Evolutionary conservation across 2,113 vertebrate genomes (phyloP).

Genomic region (Siniperca chuatsi): DNA sequence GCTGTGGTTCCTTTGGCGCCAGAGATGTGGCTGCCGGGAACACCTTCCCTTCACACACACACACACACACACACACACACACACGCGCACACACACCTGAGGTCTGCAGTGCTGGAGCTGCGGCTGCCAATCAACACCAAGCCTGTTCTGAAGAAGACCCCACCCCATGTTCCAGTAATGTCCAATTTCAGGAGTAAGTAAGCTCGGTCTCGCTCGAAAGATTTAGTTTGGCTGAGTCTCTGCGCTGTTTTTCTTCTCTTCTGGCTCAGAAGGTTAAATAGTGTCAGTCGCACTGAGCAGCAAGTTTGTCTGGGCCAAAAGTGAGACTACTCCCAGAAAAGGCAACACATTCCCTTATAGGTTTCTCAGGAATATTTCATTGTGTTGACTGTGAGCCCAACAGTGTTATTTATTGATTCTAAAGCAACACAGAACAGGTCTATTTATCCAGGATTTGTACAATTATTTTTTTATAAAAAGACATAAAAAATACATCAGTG

Average conservation of each 20-base stretch:
- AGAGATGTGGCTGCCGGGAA: constrained; percentile 72
- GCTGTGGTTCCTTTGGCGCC: constrained; percentile 76
- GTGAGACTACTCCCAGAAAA: constrained; percentile 67
- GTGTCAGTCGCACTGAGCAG: constrained; percentile 65
- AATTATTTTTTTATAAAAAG: constrained; percentile 65
- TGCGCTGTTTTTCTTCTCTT: constrained; percentile 69
- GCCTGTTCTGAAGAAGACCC: constrained; percentile 51
- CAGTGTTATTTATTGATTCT: constrained; percentile 60
- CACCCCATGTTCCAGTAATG: constrained; percentile 64
- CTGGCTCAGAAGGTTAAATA: constrained; percentile 75
- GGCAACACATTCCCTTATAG: constrained; percentile 42
- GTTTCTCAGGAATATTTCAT: constrained; percentile 53
- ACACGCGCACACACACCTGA: constrained; percentile 70
- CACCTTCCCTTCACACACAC: constrained; percentile 62
- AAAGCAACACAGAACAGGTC: constrained; percentile 12
- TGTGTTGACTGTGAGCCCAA: constrained; percentile 19
- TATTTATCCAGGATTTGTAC: constrained; percentile 53
- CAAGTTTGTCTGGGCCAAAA: constrained; percentile 62
- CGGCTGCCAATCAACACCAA: constrained; percentile 61
- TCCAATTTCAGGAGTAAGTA: constrained; percentile 71
- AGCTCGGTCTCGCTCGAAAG: constrained; percentile 56
- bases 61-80: constrained; percentile 42
- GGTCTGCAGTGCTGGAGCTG: constrained; percentile 53
- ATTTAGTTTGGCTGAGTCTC: constrained; percentile 72
- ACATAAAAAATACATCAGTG: constrained; percentile 57